Base-by-base conservation (phyloP, 2,888 invertebrate species). In the Chrysopilus asiliformis region DNA sequence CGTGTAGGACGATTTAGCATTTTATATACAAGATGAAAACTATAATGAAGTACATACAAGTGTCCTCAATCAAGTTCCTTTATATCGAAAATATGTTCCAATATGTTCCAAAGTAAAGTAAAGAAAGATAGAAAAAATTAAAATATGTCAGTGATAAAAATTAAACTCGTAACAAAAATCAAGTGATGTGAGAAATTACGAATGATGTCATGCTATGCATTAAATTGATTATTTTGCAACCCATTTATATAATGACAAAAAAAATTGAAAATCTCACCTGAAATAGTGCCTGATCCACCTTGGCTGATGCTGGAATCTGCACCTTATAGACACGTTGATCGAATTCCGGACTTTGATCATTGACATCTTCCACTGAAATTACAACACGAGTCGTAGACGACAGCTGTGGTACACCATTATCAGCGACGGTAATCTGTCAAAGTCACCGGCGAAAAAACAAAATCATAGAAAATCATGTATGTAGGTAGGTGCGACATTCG, bases 281-380 rank as follows among this genome's bases (percentile, higher is more conserved):
- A 53, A 73, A 71, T 45, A 73, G 58, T 27, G 72, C 67, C 49
- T 69, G 65, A 47, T 72, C 71, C 38, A 60, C 51, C 45, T 52
- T 52, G 43, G 64, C 56, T 24, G 68, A 66, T 26, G 74, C 70
- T 34, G 84, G 85, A 49, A 84, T 79, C 56, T 76, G 77, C 45
- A 87, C 73, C 54, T 80, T 79, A 66, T 87, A 89, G 57, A 81
- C 76, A 45, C 77, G 72, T 56, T 84, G 80, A 53, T 82, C 77
- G 64, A 89, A 90, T 49, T 76, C 74, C 3, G 93, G 93, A 43
- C 77, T 72, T 60, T 89, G 83, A 65, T 91, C 91, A 67, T 91
- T 91, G 50, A 83, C 65, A 60, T 93, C 91, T 28, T 72, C 71
- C 19, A 95, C 79, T 40, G 73, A 66, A 26, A 95, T 78, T 41